Conservation (phyloP, 2,888 invertebrate genomes). For the Troides oblongomaculatus region DNA sequence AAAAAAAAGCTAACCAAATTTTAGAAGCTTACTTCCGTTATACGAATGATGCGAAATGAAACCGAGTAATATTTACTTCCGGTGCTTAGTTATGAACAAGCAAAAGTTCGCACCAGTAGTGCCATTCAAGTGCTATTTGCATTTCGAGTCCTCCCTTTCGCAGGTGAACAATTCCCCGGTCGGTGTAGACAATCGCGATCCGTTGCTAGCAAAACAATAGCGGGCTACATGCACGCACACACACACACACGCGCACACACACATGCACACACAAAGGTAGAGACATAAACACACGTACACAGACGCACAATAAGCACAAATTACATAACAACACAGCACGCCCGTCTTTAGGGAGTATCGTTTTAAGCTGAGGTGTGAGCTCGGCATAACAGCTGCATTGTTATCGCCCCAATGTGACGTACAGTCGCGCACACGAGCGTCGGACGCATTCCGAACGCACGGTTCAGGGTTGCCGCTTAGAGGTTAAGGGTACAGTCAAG, state of each 20-base stretch:
- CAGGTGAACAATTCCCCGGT: constrained; percentile 16
- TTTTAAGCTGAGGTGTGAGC: constrained; percentile 54
- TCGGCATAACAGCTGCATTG: constrained; percentile 60
- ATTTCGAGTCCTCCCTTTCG: constrained; percentile 9
- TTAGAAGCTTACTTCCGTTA: no score
- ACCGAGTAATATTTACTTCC: no score
- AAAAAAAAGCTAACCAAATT: no score
- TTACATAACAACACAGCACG: constrained; percentile 32
- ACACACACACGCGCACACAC: no score
- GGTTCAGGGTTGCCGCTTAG: constrained; percentile 35
- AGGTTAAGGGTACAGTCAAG: constrained; percentile 6
- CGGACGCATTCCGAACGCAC: constrained; percentile 33
- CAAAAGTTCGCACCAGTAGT: no score
- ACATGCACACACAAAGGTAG: no score
- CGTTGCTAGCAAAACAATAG: constrained; percentile 36
- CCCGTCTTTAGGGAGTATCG: constrained; percentile 45
- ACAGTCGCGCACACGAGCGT: constrained; percentile 34
- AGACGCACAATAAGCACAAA: constrained; percentile 29
- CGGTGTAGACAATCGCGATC: constrained; percentile 14
- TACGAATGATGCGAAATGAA: no score
- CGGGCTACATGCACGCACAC: no score
- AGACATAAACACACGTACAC: constrained; percentile 27
- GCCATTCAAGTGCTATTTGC: not conserved
- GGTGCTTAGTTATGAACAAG: no score
- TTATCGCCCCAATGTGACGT: constrained; percentile 52